These are phyloP conservation scores for Columba livia DNA, from an alignment of 2,113 vertebrate genomes.

Conservation along the genomic window DNA sequence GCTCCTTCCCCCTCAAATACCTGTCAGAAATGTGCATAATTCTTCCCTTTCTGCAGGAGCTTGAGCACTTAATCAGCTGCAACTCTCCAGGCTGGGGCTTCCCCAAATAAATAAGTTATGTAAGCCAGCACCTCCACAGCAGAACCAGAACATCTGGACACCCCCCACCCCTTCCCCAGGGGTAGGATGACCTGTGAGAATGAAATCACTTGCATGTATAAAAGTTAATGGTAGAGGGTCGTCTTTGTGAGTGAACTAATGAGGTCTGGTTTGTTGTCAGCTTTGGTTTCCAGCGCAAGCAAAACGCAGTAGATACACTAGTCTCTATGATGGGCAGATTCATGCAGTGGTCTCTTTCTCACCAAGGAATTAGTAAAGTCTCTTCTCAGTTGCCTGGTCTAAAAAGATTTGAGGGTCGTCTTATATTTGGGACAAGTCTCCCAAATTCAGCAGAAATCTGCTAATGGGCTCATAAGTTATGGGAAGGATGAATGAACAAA, in stretches of 20 bases:
- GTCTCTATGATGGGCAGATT: rapidly evolving
- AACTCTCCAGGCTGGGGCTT: not conserved
- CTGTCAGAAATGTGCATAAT: not conserved
- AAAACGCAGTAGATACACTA: not conserved
- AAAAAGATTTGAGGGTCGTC: not conserved
- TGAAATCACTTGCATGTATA: rapidly evolving
- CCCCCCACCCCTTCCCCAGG: not conserved
- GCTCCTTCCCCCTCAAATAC: not conserved
- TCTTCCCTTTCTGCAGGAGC: not conserved
- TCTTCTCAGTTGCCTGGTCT: not conserved
- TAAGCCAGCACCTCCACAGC: not conserved
- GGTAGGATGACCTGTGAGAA: not conserved
- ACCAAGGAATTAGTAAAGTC: not conserved
- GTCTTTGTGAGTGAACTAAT: not conserved
- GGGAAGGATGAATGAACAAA: not conserved
- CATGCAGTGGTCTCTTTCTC: not conserved
- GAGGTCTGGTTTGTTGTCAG: not conserved
- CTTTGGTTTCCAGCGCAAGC: not conserved
- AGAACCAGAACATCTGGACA: not conserved
- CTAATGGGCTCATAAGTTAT: not conserved
- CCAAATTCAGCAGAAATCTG: not conserved
- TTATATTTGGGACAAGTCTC: not conserved
- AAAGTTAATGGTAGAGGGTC: not conserved
- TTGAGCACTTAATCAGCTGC: not conserved
- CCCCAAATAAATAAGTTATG: not conserved